Evolutionary conservation across 1,140 invertebrate genomes (phyloP).

Genomic region (Heliconius eleuchia): DNA sequence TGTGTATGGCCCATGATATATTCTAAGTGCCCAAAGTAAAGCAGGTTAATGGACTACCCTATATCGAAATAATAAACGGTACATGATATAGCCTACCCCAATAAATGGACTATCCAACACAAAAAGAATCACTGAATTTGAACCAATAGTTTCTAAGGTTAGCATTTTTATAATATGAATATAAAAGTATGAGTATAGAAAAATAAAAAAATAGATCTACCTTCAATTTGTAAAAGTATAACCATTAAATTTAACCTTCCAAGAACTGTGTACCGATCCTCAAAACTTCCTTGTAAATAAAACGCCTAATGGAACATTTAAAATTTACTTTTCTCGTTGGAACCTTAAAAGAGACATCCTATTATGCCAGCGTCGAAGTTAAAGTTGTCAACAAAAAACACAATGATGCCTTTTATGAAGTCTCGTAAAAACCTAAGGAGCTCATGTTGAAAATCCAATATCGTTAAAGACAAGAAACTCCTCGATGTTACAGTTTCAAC

Average conservation of each 20-base stretch:
- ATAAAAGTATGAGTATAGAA: background rate
- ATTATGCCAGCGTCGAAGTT: conserved; percentile 36
- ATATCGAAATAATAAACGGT: too few species aligned
- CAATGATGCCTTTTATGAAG: conserved; percentile 39
- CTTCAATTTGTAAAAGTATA: background rate
- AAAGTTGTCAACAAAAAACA: conserved; percentile 40
- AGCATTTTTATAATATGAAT: too few species aligned
- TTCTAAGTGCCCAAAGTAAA: too few species aligned
- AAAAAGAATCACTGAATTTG: too few species aligned
- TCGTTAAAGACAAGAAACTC: conserved; percentile 37
- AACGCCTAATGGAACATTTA: conserved; percentile 27
- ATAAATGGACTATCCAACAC: too few species aligned
- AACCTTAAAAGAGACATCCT: conserved; percentile 33
- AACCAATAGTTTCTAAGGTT: too few species aligned
- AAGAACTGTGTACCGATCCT: background rate
- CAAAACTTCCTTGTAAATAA: conserved; percentile 19
- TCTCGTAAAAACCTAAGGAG: conserved; percentile 41
- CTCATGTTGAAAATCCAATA: conserved; percentile 32
- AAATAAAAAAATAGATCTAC: background rate
- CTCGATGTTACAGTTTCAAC: conserved; percentile 7
- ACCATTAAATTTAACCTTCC: background rate
- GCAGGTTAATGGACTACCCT: too few species aligned
- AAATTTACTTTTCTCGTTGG: conserved; percentile 41
- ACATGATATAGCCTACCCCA: too few species aligned
- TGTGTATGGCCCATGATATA: too few species aligned